Base-by-base conservation (phyloP, 2,888 invertebrate genomes). In the Strigamia transsilvanica region DNA sequence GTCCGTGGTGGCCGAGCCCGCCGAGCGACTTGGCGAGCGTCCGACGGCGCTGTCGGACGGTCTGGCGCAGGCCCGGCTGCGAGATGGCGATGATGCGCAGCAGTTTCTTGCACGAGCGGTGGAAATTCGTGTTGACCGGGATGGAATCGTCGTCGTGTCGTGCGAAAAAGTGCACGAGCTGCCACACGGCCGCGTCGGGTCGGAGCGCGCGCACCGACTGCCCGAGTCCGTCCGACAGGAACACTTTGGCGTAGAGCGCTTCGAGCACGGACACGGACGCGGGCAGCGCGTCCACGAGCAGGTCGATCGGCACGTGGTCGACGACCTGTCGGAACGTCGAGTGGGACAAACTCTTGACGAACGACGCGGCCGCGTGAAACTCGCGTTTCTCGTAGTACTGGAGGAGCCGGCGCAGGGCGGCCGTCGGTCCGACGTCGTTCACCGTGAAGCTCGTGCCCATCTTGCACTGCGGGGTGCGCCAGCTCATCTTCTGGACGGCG, bases 291-390 rank as follows among this genome's bases (percentile, higher is more conserved):
- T 96, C 96, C n/a, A 96, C 92, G 85, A 97, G 90, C 85, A 95
- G 90, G 87, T 96, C 96, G 81, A 96, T 91, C 0, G 97, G 97
- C 84, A 97, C 90, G 84, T 96, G 96, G 0, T 87, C 85, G 56
- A 90, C 85, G 82, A 86, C 85, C 2, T 92, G 91, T 84, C 93
- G 93, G 85, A 97, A 90, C 3, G 95, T 95, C 0, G 93, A 93
- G 61, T 93, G 92, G 5, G 94, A 94, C 21, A 97, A 90, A 73
- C 94, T 91, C 77, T 93, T 91, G 84, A 97, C 91, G 83, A 96
- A 93, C 73, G 93, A 92, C 0, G 96, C 95, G 7, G 96, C 96
- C 87, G 97, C 97, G n/a, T 94, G 90, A 87, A 94, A 96, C 89
- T 96, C 96, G 38, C 94, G 90, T 10, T 95, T 95, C 87, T 97